Evolutionary conservation across 1,140 invertebrate genomes (phyloP).

Genomic region (Psilanteris sp.): DNA sequence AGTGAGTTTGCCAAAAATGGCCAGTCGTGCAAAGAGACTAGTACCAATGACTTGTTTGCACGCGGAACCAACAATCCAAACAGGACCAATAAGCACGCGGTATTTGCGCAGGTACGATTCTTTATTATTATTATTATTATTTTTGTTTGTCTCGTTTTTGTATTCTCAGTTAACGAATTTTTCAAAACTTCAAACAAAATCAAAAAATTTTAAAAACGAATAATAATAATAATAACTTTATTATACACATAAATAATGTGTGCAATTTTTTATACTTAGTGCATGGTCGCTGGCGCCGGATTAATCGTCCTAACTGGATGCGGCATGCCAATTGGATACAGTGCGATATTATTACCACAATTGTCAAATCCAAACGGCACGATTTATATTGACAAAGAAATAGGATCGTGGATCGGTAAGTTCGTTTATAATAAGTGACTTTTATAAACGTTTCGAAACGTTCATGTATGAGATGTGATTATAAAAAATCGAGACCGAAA

Average conservation of each 20-base stretch:
- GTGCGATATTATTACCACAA: slow-evolving; percentile 84
- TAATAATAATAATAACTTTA: too few species aligned
- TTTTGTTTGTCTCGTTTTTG: slow-evolving; percentile 30
- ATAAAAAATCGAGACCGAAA: too few species aligned
- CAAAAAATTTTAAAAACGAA: too few species aligned
- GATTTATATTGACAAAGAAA: slow-evolving; percentile 80
- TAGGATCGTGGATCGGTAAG: slow-evolving; percentile 85
- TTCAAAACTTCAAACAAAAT: too few species aligned
- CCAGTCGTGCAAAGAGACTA: slow-evolving; percentile 44
- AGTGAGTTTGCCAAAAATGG: slow-evolving; percentile 21
- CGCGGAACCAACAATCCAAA: slow-evolving; percentile 16
- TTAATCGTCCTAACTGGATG: slow-evolving; percentile 83
- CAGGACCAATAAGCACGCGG: slow-evolving; percentile 64
- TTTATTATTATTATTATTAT: too few species aligned
- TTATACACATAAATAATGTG: too few species aligned
- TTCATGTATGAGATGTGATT: too few species aligned
- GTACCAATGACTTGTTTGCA: slow-evolving; percentile 45
- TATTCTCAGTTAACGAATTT: background rate
- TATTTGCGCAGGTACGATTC: slow-evolving; percentile 69
- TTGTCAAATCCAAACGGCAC: slow-evolving; percentile 79
- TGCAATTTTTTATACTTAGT: slow-evolving; percentile 77
- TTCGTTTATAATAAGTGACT: too few species aligned
- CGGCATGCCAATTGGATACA: slow-evolving; percentile 87
- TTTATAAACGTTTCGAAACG: too few species aligned
- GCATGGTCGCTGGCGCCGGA: slow-evolving; percentile 84